Conservation (phyloP, 2,888 invertebrate species). For the Stenoptilia bipunctidactyla region DNA sequence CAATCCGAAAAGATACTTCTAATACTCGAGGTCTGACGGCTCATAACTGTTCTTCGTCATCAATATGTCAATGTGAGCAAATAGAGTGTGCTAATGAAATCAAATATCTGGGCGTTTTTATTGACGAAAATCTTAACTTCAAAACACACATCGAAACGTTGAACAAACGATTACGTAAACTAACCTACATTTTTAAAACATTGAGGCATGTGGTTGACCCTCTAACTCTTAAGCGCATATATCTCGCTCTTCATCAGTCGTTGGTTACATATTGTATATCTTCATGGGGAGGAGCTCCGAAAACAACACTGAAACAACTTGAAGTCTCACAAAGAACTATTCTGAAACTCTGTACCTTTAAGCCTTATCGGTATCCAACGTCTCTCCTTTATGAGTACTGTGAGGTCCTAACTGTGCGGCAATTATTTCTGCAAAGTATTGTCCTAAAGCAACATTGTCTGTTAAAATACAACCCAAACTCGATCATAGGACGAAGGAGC, state of each 20-base stretch:
- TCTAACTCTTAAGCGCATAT: too few species aligned
- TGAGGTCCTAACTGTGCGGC: background rate
- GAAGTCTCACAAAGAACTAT: background rate
- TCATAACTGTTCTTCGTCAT: background rate
- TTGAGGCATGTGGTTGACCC: background rate
- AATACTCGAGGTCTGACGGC: background rate
- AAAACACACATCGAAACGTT: background rate
- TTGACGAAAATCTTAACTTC: background rate
- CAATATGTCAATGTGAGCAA: background rate
- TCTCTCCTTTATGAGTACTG: background rate
- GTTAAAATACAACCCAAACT: background rate
- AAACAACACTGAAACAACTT: background rate
- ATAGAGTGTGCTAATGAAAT: background rate
- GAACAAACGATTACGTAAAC: background rate
- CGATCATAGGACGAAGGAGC: background rate
- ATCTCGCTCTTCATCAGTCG: background rate
- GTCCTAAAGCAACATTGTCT: background rate
- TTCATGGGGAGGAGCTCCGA: slow-evolving; percentile 7
- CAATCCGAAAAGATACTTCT: background rate
- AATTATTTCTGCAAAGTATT: background rate
- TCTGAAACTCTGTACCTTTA: background rate
- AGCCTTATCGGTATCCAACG: background rate
- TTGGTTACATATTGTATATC: background rate
- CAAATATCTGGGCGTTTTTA: background rate
- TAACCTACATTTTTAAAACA: background rate